These are phyloP conservation scores for Oncorhynchus mykiss DNA, from an alignment of 2,113 vertebrate species.

Conservation along the genomic window DNA sequence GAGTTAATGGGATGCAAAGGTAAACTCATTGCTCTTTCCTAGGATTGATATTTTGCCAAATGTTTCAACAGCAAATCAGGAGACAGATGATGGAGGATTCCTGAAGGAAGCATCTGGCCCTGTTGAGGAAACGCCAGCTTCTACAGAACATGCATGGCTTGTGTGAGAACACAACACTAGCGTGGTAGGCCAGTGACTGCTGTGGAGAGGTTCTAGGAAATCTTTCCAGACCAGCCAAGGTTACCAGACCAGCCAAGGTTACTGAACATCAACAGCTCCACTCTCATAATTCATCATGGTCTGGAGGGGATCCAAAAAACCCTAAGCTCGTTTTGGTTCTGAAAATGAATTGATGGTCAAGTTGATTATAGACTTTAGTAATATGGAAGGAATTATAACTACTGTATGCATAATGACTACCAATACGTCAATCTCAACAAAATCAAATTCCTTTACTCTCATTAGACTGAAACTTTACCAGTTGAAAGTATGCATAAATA, in stretches of 20 bases:
- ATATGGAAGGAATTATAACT: not conserved
- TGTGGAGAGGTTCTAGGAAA: not conserved
- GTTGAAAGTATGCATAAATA: too few relatives aligned
- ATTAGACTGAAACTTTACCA: too few relatives aligned
- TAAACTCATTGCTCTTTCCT: too few relatives aligned
- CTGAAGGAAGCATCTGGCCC: slow-evolving; percentile 26
- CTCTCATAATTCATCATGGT: not conserved
- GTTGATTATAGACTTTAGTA: slow-evolving; percentile 16
- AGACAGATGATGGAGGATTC: not conserved
- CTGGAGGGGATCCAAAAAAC: slow-evolving; percentile 9
- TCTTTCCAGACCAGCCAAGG: too few relatives aligned
- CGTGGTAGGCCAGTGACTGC: not conserved
- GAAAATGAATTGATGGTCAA: slow-evolving; percentile 36
- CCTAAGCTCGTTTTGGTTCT: slow-evolving; percentile 22
- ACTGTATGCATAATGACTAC: slow-evolving; percentile 1
- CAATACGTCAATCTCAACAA: not conserved
- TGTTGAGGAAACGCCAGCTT: slow-evolving; percentile 37
- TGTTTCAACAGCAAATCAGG: not conserved
- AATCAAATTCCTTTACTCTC: not conserved
- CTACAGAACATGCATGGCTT: not conserved
- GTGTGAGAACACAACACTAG: not conserved
- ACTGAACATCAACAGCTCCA: slow-evolving; percentile 1
- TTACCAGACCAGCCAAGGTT: not conserved
- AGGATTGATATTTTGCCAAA: too few relatives aligned
- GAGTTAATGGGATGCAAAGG: too few relatives aligned